Percentiles rank a stretch among this genome's conserved stretches.
Conservation (phyloP, 2,888 invertebrate genomes). For the Lycophotia porphyrea region DNA sequence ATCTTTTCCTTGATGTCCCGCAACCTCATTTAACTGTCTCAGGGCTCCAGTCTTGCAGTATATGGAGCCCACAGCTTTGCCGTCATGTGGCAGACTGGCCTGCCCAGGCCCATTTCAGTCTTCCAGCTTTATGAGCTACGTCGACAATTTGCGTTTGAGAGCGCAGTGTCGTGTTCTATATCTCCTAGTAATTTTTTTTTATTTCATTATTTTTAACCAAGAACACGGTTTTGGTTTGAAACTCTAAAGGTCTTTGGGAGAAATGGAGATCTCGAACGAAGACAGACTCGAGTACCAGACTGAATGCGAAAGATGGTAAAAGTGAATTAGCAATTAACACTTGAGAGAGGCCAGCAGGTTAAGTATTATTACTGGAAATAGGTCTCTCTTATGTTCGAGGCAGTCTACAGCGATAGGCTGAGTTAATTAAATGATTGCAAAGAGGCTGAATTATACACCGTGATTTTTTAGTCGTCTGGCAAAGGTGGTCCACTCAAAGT, state of each 20-base stretch:
- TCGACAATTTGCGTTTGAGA: background rate
- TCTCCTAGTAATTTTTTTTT: no score
- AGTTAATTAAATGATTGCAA: background rate
- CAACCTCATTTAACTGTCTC: no score
- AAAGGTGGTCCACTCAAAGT: no score
- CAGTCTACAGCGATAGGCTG: background rate
- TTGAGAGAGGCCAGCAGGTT: background rate
- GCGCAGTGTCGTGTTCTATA: background rate
- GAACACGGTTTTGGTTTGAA: background rate
- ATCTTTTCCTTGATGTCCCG: background rate
- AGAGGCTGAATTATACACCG: background rate
- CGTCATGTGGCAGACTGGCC: background rate
- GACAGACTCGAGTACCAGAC: background rate
- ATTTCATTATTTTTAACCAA: background rate
- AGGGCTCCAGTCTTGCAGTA: background rate
- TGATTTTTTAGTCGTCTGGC: no score
- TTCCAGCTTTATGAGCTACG: background rate
- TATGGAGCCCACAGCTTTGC: background rate
- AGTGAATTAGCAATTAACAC: background rate
- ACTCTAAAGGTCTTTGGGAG: background rate
- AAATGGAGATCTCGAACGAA: background rate
- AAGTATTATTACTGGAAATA: background rate
- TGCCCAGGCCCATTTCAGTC: background rate
- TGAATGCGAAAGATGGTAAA: no score
- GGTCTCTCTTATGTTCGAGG: no score